phyloP scores from a whole-genome alignment of 35 echinoderm and acorn worm species.

The Ptychodera flava region DNA sequence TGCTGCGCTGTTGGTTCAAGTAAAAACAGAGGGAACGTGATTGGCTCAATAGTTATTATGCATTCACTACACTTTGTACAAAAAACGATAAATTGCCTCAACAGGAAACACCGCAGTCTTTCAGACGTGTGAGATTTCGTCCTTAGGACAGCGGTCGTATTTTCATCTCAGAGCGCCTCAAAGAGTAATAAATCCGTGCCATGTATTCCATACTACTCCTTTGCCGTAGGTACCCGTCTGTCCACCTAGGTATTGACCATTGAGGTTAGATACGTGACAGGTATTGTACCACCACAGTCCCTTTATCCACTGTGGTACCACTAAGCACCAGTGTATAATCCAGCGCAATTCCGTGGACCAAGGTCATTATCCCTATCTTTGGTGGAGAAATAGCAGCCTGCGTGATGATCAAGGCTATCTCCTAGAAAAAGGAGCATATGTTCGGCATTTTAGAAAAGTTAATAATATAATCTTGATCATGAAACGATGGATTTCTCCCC shows the following conservation, averaged over 20 bases:
- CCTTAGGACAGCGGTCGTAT: too few relatives aligned
- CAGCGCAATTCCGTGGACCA: not conserved
- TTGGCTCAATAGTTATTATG: too few relatives aligned
- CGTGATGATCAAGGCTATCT: not conserved
- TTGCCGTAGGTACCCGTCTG: constrained; percentile 40
- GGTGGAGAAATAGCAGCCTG: not conserved
- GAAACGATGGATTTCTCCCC: too few relatives aligned
- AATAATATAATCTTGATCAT: too few relatives aligned
- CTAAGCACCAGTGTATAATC: constrained; percentile 12
- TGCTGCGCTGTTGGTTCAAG: too few relatives aligned
- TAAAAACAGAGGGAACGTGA: too few relatives aligned
- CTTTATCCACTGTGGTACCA: too few relatives aligned
- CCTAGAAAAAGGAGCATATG: constrained; percentile 5
- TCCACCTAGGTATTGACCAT: constrained; percentile 17
- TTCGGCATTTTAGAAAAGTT: too few relatives aligned
- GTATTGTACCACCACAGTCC: constrained; percentile 21
- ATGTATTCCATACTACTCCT: constrained; percentile 71
- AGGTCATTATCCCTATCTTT: not conserved
- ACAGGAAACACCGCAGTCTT: too few relatives aligned
- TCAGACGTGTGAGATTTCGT: too few relatives aligned
- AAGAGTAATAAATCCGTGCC: constrained; percentile 52
- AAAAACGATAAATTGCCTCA: too few relatives aligned
- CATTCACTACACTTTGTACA: too few relatives aligned
- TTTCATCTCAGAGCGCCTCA: constrained; percentile 62
- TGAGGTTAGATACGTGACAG: constrained; percentile 5